Evolutionary conservation across 64 coral and sea anemone species (phyloP), one percentile per base, ranked within the genome.

Genomic region (Stichodactyla mertensii): DNA sequence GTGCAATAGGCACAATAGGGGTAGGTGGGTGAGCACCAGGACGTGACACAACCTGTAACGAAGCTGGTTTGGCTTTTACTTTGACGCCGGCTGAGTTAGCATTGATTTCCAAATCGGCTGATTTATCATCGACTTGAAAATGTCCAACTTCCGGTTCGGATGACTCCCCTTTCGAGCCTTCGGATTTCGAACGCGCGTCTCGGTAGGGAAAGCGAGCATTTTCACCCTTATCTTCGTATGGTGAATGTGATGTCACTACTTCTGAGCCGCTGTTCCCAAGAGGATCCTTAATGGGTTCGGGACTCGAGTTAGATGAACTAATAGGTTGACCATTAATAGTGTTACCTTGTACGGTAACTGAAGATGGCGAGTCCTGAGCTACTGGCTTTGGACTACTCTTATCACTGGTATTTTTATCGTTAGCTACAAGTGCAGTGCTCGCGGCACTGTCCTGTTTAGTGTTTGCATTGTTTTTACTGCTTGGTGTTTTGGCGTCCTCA

Each of bases 11-110:
- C 13, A 85, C 57, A 1, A 85, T 13, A 52, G 83, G 83, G 9
- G 60, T 64, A 16, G 83, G 83, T 10, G 94, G 88, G 22, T 95
- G 88, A 22, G 93, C 78, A 80, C 93, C 93, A n/a, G 97, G 97
- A 52, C 89, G 92, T 18, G 97, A 92, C 55, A 99, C 97, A 26
- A 99, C 97, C 70, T 99, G 97, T 27, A 99, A 90, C 9, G 97
- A 99, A 56, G 97, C 97, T 27, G 97, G 97, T 86, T 99, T 99
- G 23, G 97, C 97, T 82, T 99, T 99, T 10, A 99, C 97, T 87
- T 94, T 92, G 8, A 99, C 97, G 53, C 97, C 97, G 15, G 93
- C 93, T 4, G 97, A 93, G 77, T 99, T 94, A 4, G 97, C 97
- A 71, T 99, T 94, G 78, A 99, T 93, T 88, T 99, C 97, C 61